A percentile compares a stretch with the other conserved stretches of the same genome.
Conservation (phyloP, 2,888 invertebrate genomes). For the Cephus rjabovi region DNA sequence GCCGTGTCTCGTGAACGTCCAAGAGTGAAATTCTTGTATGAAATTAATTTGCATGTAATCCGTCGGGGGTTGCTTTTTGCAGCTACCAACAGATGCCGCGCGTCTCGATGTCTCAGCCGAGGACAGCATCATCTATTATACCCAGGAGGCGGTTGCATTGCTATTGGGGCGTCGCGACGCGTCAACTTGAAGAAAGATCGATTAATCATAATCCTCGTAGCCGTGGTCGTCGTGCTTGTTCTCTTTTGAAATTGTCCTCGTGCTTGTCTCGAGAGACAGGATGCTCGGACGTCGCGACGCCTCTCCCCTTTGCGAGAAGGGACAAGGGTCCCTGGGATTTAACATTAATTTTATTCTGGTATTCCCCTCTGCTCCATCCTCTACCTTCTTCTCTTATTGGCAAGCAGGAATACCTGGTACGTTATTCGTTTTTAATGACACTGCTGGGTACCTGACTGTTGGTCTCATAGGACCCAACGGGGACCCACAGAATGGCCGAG, state of each 20-base stretch:
- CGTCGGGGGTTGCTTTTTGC: neutral
- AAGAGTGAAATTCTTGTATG: neutral
- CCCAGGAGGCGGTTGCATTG: neutral
- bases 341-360: conserved; percentile 7
- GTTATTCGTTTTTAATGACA: conserved; percentile 17
- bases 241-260: neutral
- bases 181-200: neutral
- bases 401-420: conserved; percentile 1
- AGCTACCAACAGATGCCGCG: neutral
- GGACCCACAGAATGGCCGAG: neutral
- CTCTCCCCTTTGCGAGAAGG: neutral
- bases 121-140: neutral
- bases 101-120: neutral
- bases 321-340: neutral
- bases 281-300: neutral
- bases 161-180: neutral
- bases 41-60: neutral
- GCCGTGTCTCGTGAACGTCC: neutral
- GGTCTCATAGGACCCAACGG: neutral
- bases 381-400: neutral
- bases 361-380: neutral
- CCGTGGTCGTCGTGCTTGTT: neutral
- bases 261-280: neutral
- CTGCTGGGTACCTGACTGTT: conserved; percentile 2
- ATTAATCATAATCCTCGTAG: neutral